These are phyloP conservation scores for Holothuria leucospilota DNA, from an alignment of 53 echinoderm and acorn worm species.

Conservation along the genomic window DNA sequence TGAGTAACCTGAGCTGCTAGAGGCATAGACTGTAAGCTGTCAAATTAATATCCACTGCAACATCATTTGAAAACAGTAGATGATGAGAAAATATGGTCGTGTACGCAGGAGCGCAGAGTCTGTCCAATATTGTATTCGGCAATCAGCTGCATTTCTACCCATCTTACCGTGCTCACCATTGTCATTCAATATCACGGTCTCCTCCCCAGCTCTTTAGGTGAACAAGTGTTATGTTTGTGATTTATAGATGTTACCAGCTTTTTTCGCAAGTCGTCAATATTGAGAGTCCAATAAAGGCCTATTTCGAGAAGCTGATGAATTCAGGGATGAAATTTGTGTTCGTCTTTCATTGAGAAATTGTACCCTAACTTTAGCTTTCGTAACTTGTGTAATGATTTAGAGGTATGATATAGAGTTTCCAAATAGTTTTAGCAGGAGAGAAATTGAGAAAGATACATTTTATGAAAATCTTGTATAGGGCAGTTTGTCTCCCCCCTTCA, in stretches of 20 bases:
- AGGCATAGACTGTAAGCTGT: constrained; percentile 24
- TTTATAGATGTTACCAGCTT: constrained; percentile 13
- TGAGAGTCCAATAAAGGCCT: constrained; percentile 28
- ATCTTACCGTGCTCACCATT: no score
- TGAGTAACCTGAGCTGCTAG: constrained; percentile 13
- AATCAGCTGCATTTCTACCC: no score
- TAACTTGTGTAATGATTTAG: not conserved
- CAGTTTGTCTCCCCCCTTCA: no score
- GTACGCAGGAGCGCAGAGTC: no score
- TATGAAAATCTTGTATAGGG: no score
- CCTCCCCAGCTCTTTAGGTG: no score
- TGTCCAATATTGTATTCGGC: no score
- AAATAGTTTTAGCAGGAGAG: constrained; percentile 2
- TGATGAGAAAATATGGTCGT: no score
- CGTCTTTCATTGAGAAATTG: not conserved
- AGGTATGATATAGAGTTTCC: constrained; percentile 20
- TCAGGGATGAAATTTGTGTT: not conserved
- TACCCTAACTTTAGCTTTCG: not conserved
- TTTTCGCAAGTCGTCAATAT: not conserved
- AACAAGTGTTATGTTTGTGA: no score
- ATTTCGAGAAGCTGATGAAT: constrained; percentile 12
- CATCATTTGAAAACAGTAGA: not conserved
- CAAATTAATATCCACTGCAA: constrained; percentile 38
- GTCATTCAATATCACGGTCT: no score
- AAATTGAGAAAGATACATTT: no score